These are phyloP conservation scores for Acanthosepion esculentum DNA, from an alignment of 2,888 invertebrate species.

Conservation along the genomic window DNA sequence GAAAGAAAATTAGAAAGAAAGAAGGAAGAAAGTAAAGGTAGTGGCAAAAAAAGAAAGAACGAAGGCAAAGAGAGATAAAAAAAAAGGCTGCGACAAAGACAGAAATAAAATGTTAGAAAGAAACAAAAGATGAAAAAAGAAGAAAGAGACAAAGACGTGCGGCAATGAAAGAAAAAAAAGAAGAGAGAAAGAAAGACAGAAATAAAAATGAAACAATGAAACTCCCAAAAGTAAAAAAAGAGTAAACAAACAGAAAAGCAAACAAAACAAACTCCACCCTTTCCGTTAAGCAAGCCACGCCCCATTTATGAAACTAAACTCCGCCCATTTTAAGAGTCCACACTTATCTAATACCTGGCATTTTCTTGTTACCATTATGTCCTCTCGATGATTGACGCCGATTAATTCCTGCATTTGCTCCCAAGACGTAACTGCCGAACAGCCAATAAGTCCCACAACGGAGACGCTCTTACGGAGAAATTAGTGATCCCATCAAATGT, in stretches of 20 bases:
- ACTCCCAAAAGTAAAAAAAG: neutral
- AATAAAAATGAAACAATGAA: neutral
- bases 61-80: neutral
- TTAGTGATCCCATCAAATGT: neutral
- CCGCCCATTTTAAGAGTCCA: neutral
- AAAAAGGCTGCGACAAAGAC: neutral
- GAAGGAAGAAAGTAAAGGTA: neutral
- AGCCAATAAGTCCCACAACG: neutral
- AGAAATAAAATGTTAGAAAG: too few species aligned
- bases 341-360: conserved; percentile 33
- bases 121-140: neutral
- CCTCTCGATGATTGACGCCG: neutral
- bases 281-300: neutral
- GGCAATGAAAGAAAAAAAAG: neutral
- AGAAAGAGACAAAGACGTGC: neutral
- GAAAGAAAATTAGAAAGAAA: neutral
- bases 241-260: neutral
- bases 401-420: neutral
- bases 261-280: neutral
- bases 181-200: neutral
- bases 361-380: neutral
- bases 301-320: neutral
- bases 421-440: neutral
- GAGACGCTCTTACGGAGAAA: neutral
- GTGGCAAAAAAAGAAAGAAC: neutral